Base-by-base conservation (phyloP, 1,140 invertebrate species). In the Drosophila nasuta region DNA sequence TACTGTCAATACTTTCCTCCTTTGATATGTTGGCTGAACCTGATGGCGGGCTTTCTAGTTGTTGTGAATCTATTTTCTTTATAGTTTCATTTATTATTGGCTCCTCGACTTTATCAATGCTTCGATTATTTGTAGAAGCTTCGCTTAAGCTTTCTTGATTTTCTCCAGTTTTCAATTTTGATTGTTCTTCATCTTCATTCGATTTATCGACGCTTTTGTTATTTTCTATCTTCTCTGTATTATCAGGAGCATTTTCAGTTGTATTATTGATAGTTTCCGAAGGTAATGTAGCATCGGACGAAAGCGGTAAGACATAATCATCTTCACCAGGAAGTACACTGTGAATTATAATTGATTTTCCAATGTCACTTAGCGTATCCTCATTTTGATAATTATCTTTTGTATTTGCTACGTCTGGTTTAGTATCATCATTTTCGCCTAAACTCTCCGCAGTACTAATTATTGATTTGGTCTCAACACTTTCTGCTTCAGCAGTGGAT, bases 321-420 rank as follows among this genome's bases (percentile, higher is more conserved):
- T 62, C 59, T 62, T 77, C 69, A 7, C 69, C 71, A 4, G 68
- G 56, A 57, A 73, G 48, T 15, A 73, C 49, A 41, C 75, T 77
- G 2, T 77, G 49, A 46, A 73, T 67, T 3, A 49, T 63, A 5
- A 77, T 66, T 7, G 75, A 48, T 35, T 58, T 70, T 45, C 67
- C 52, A 52, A 71, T 45, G 6, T 51, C 33, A 13, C 45, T 20
- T 5, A 59, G 41, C 6, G 38, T 8, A 4, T 41, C 35, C 8
- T 20, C 56, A 1, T 1, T 5, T 13, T n/a, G 8, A 43, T 25
- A 38, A 7, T 1, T n/a, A 5, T 25, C 35, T 38, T 7, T 58
- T 43, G n/a, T n/a, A 5, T 10, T 11, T 7, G 35, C 0, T 38
- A 1, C 17, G 11, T 57, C 33, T 20, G 35, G 25, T 20, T 33